Base-by-base conservation (phyloP, 2,888 invertebrate species). In the Protophormia terraenovae region DNA sequence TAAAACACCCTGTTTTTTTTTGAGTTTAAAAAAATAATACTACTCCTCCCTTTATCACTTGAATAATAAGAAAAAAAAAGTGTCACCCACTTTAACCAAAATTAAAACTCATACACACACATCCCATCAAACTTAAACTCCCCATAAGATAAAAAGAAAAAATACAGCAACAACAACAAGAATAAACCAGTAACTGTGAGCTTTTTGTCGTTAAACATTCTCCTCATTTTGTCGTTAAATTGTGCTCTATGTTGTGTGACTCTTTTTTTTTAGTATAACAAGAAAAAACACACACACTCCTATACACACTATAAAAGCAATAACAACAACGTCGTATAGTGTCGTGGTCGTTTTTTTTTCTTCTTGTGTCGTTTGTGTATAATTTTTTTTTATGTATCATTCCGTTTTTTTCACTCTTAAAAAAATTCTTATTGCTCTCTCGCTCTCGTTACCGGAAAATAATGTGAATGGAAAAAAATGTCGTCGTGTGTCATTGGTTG, bases 401-500 rank as follows among this genome's bases (percentile, higher is more conserved):
- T 76, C 67, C 53, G 71, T 86, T 53, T 85, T 78, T 62, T 64
- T 79, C 62, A 19, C 80, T 82, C 82, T 45, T 82, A 47, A 55
- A 62, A 67, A 71, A 66, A 82, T 84, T 83, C 84, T 76, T 87
- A 75, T 55, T 84, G 83, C 86, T 86, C 84, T 88, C 87, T 87
- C 88, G 86, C 84, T 88, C 87, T 86, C 69, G 24, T 79, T 84
- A 55, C 67, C 64, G 72, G 69, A 75, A 45, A 41, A 83, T 47
- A 69, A 73, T 12, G 12, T 53, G 45, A 77, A 55, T 66, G 29
- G 22, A 78, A 73, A 88, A 88, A 90, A 91, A 91, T 92, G 92
- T 92, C 91, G 91, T 90, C 90, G 91, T 91, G 91, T 92, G 91
- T 92, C 92, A 92, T 92, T 92, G 91, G 91, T 64, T 86, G 86